Percentiles rank a stretch among this genome's conserved stretches.
These are phyloP conservation scores for rat (Rattus norvegicus) DNA, from an alignment of 2,113 vertebrate genomes.

Conservation along the genomic window DNA sequence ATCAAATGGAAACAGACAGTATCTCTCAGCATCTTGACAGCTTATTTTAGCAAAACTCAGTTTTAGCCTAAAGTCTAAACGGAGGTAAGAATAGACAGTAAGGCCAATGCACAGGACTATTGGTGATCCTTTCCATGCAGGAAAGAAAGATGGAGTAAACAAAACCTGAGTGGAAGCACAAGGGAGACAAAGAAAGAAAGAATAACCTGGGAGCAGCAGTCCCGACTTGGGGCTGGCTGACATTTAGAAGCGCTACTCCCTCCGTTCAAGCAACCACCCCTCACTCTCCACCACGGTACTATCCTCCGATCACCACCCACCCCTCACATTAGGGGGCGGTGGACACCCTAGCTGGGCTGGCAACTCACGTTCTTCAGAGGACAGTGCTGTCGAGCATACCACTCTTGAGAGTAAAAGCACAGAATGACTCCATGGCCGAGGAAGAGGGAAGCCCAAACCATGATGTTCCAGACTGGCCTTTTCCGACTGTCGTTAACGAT, in stretches of 20 bases:
- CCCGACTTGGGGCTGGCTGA: not conserved
- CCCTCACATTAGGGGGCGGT: not conserved
- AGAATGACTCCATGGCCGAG: conserved; percentile 94
- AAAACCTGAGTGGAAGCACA: not conserved
- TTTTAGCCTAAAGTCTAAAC: not conserved
- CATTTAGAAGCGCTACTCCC: not conserved
- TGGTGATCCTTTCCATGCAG: not conserved
- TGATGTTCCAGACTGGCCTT: conserved; percentile 96
- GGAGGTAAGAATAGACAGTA: not conserved
- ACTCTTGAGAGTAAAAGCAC: conserved; percentile 97
- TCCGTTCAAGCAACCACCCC: not conserved
- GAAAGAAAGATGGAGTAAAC: not conserved
- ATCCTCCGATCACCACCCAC: not conserved
- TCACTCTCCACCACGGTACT: not conserved
- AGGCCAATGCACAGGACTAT: not conserved
- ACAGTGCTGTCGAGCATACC: conserved; percentile 96
- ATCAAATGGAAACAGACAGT: not conserved
- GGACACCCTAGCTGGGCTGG: not conserved
- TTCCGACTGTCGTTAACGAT: conserved; percentile 95
- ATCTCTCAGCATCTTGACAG: not conserved
- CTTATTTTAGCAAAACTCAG: conserved; percentile 6
- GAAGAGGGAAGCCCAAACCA: conserved; percentile 97
- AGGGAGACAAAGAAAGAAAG: not conserved
- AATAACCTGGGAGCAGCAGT: not conserved
- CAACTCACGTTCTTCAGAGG: conserved; percentile 91